Evolutionary conservation across 2,113 vertebrate species (phyloP), one percentile per base, ranked within the genome.

Genomic region (Eleginops maclovinus): DNA sequence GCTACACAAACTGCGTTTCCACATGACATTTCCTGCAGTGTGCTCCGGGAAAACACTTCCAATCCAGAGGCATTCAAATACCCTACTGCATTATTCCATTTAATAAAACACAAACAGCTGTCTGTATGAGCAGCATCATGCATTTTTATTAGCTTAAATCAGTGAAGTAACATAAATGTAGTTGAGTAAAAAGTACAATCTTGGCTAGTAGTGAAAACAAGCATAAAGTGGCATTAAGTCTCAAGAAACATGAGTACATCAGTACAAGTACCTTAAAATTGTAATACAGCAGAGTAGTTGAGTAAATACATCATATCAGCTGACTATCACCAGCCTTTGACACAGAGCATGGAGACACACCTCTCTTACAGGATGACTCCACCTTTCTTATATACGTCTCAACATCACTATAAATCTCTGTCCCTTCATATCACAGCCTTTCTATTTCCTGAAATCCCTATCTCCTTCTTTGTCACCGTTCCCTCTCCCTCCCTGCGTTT

Each of bases 401-500:
- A 60, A 88, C 77, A 85, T 47, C 9, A 50, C 21, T 47, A 44
- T 5, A 31, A 36, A 68, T 59, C 47, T 44, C 4, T 28, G 75
- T 86, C 60, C 22, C 50, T 75, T 66, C 55, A 61, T 62, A 56
- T 75, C 65, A 63, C 12, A 26, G 28, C 63, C 72, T 82, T 81
- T 80, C 47, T 50, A 56, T 76, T 62, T 43, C 68, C 49, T 58
- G 67, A 47, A 72, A 31, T 67, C 21, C 26, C 17, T 56, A 8
- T 46, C 66, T 58, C 22, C n/a, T n/a, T 64, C 61, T 87, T 74
- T 72, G 47, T 72, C 46, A 21, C 72, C 47, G 59, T 65, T 71
- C 83, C 72, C 31, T 71, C 64, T 66, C 72, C 78, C 62, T 82
- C 46, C 65, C 56, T 78, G 75, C 72, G 79, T 85, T 78, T 84